phyloP scores from a whole-genome alignment of 2,113 vertebrate genomes.

The Plecturocebus donacophilus region DNA sequence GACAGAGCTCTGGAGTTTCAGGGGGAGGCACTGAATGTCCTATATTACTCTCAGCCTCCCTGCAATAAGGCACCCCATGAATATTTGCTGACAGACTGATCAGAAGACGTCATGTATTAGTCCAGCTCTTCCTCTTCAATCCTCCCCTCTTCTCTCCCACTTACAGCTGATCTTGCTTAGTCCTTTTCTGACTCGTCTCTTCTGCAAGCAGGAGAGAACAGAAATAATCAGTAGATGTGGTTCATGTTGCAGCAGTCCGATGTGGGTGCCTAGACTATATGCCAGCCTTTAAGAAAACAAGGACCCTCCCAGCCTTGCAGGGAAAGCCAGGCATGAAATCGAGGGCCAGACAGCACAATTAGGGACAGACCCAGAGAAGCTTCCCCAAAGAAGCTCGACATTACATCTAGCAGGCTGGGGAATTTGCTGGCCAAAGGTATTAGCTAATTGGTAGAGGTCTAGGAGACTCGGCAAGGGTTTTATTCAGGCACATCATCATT shows the following conservation, averaged over 20 bases:
- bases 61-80: not conserved
- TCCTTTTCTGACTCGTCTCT: not conserved
- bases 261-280: not conserved
- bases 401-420: not conserved
- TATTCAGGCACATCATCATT: not conserved
- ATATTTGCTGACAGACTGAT: not conserved
- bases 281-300: not conserved
- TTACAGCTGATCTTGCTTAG: not conserved
- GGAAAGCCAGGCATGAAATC: not conserved
- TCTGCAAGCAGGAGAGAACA: not conserved
- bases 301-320: not conserved
- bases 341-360: not conserved
- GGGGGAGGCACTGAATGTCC: not conserved
- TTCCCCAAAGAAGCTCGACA: not conserved
- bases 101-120: not conserved
- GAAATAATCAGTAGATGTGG: not conserved
- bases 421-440: not conserved
- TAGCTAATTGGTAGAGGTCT: not conserved
- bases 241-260: not conserved
- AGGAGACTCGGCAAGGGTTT: not conserved
- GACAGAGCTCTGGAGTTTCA: not conserved
- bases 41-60: not conserved
- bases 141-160: not conserved
- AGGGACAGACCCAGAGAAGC: not conserved
- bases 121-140: not conserved